Evolutionary conservation across 2,888 invertebrate genomes (phyloP), one percentile per base, ranked within the genome.

Genomic region (Erebia palarica): DNA sequence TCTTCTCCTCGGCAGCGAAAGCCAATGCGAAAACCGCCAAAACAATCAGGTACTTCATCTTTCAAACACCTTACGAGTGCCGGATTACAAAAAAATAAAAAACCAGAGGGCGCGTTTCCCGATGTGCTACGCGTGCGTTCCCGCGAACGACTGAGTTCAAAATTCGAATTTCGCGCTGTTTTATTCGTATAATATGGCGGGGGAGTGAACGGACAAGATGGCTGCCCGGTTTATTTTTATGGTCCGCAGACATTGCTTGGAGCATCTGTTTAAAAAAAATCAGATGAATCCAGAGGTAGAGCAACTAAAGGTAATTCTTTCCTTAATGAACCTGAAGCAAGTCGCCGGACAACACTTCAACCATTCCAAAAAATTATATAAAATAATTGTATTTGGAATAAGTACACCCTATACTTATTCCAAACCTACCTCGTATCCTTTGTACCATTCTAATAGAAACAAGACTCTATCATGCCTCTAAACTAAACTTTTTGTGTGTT

Each of bases 11-110:
- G 76, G 94, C 94, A 76, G 95, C 91, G 77, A 95, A 90, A 78
- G 94, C 91, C 80, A 94, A 82, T 76, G 94, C 92, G 80, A 94
- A 84, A 77, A 94, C 84, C 79, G 94, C 89, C 80, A 94, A 83
- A 74, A 91, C 92, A 78, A 94, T 85, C 75, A 94, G 83, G 82
- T 89, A 91, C 87, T 95, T 95, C 95, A 95, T 95, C 85, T 94
- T 81, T 80, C 79, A 84, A 51, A 83, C 82, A 82, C 81, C 82
- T 84, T 81, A 83, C 80, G 82, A 81, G 81, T 84, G 84, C 82
- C 79, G 83, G 78, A 72, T 78, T 73, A 80, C 1, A 80, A 78
- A 81, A 77, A 81, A 79, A 79, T 75, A 79, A 83, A 81, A 81
- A 79, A 80, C 78, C 75, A 78, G 78, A 79, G 79, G 80, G 81